phyloP scores from a whole-genome alignment of 2,113 vertebrate species.

The Mobula hypostoma region DNA sequence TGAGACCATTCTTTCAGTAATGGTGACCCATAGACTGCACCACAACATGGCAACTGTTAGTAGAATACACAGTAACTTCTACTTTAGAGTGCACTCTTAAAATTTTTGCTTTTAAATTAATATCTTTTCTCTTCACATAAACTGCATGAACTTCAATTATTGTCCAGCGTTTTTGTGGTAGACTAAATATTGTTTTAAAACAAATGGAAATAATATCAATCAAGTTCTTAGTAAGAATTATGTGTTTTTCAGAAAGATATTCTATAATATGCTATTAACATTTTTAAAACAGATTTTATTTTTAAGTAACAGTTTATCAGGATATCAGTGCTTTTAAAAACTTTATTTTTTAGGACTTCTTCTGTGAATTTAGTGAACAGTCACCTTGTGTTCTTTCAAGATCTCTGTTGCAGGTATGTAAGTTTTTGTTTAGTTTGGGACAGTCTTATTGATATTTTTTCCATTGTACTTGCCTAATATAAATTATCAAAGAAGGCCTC shows the following conservation, averaged over 20 bases:
- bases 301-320: background rate
- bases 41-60: background rate
- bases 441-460: background rate
- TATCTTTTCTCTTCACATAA: background rate
- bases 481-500: background rate
- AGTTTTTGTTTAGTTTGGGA: background rate
- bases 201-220: background rate
- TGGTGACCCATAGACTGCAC: background rate
- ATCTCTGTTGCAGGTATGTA: conserved; percentile 84
- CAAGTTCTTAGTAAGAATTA: background rate
- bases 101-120: background rate
- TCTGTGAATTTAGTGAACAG: conserved; percentile 97
- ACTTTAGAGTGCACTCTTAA: background rate
- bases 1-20: no score
- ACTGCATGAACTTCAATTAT: background rate
- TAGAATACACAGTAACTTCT: background rate
- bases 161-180: background rate
- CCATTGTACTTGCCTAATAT: background rate
- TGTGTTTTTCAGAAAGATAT: no score
- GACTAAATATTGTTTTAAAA: background rate
- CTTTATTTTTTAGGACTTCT: conserved; percentile 75
- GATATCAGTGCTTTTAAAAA: background rate
- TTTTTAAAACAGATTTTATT: no score
- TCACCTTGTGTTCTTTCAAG: conserved; percentile 96
- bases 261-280: no score